Evolutionary conservation across 2,113 vertebrate genomes (phyloP).

Genomic region (Aptenodytes patagonicus): DNA sequence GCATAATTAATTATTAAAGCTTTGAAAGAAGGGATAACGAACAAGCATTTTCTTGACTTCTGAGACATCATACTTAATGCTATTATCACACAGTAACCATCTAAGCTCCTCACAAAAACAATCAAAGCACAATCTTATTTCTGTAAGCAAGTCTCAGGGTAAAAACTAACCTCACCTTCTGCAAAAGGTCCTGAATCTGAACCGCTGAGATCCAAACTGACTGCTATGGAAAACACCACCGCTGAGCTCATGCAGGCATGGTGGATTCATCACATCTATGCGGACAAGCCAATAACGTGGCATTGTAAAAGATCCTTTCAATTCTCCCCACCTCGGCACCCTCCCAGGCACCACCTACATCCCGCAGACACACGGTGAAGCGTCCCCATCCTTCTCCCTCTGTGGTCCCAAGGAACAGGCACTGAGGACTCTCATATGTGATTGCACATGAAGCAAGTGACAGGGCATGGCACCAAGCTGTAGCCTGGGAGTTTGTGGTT

Average conservation of each 20-base stretch:
- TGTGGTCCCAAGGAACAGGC: not conserved
- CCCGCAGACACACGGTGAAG: not conserved
- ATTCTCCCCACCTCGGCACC: not conserved
- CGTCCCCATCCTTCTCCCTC: not conserved
- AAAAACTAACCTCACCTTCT: not conserved
- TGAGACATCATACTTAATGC: not conserved
- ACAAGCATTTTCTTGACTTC: not conserved
- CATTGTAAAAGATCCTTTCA: not conserved
- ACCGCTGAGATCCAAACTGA: not conserved
- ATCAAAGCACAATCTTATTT: not conserved
- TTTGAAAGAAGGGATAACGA: not conserved
- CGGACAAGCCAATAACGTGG: not conserved
- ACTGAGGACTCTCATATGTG: not conserved
- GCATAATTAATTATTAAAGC: not conserved
- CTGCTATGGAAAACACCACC: not conserved
- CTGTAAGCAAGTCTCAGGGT: not conserved
- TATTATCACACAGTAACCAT: not conserved
- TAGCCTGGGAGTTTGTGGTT: not conserved
- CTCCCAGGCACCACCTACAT: not conserved
- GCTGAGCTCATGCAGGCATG: not conserved
- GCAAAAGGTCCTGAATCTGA: not conserved
- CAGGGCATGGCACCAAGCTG: not conserved
- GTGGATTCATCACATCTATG: not conserved
- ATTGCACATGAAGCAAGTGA: accelerated
- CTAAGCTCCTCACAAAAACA: not conserved